Percentiles rank a stretch among this genome's conserved stretches.
Conservation (phyloP, 2,888 invertebrate species). For the Petrophora chlorosata region DNA sequence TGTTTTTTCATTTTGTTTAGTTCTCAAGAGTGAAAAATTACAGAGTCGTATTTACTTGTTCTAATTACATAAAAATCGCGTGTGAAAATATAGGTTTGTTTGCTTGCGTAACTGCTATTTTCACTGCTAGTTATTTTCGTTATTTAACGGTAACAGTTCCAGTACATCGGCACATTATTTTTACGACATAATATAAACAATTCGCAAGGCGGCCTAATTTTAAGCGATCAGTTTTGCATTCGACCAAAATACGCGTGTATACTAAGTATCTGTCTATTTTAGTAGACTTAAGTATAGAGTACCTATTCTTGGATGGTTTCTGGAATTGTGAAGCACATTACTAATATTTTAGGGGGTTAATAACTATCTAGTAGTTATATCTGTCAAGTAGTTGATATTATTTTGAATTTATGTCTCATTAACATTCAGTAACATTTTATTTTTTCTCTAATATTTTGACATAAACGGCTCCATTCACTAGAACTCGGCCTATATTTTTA, state of each 20-base stretch:
- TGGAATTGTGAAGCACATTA: slow-evolving; percentile 39
- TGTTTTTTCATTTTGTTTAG: neutral
- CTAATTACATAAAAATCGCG: neutral
- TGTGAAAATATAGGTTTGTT: slow-evolving; percentile 8
- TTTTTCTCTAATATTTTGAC: neutral
- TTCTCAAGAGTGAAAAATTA: neutral
- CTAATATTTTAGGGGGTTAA: slow-evolving; percentile 49
- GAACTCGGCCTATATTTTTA: slow-evolving; percentile 15
- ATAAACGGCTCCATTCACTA: neutral
- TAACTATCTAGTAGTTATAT: slow-evolving; percentile 58
- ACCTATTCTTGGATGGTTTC: slow-evolving; percentile 43
- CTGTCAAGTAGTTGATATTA: slow-evolving; percentile 7
- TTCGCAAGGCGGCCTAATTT: slow-evolving; percentile 40
- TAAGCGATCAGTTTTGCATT: slow-evolving; percentile 39
- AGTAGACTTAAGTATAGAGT: slow-evolving; percentile 48
- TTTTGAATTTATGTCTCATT: neutral
- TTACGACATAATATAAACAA: slow-evolving; percentile 42
- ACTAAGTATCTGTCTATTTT: slow-evolving; percentile 44
- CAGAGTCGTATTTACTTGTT: neutral
- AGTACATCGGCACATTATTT: slow-evolving; percentile 30
- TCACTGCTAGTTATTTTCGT: slow-evolving; percentile 20
- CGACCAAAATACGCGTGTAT: slow-evolving; percentile 26
- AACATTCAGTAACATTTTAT: neutral
- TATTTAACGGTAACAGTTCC: slow-evolving; percentile 26
- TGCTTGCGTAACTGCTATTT: slow-evolving; percentile 14